A percentile compares a stretch with the other conserved stretches of the same genome.
These are phyloP conservation scores for Leucopsar rothschildi DNA, from an alignment of 2,113 vertebrate genomes.

Conservation along the genomic window DNA sequence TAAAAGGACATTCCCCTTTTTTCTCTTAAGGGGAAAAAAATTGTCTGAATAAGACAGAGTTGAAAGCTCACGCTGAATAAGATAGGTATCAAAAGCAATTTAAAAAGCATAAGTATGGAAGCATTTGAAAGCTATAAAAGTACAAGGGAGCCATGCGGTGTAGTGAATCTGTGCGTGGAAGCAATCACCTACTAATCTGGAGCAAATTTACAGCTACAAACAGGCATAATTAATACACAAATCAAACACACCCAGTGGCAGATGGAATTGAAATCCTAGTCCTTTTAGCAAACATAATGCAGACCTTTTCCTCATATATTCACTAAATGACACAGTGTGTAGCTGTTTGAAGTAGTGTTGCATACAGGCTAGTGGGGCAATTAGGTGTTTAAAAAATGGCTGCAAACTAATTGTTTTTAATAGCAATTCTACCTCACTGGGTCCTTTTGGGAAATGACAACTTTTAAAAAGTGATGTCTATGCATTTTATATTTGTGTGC, in stretches of 20 bases:
- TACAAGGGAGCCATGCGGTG: neutral
- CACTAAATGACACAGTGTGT: slow-evolving; percentile 49
- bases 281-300: slow-evolving; percentile 30
- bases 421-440: neutral
- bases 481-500: neutral
- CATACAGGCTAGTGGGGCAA: neutral
- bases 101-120: neutral
- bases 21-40: neutral
- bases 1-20: neutral
- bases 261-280: slow-evolving; percentile 44
- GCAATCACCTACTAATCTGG: slow-evolving; percentile 45
- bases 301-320: slow-evolving; percentile 29
- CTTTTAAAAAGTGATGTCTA: neutral
- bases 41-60: neutral
- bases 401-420: slow-evolving; percentile 1
- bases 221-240: slow-evolving; percentile 61
- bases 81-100: neutral
- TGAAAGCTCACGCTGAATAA: neutral
- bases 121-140: neutral
- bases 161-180: neutral
- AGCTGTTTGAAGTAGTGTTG: slow-evolving; percentile 48
- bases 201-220: slow-evolving; percentile 61
- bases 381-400: slow-evolving; percentile 23
- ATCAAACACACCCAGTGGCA: slow-evolving; percentile 39
- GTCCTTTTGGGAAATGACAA: neutral